Percentiles rank a stretch among this genome's conserved stretches.
phyloP scores from a whole-genome alignment of 2,888 invertebrate species.

The Dolichomitus sp. region DNA sequence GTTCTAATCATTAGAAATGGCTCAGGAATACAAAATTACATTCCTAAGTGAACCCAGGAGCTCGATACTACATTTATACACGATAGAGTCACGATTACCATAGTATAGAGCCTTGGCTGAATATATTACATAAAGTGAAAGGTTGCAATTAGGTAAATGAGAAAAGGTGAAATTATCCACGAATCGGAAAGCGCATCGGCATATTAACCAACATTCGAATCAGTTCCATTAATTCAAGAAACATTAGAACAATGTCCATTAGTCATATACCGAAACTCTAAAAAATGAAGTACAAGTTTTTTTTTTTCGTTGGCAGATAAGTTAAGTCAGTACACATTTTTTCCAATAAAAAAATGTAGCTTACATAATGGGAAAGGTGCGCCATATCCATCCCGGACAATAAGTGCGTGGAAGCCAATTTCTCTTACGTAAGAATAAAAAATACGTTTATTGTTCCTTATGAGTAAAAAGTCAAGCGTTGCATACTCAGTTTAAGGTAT shows the following conservation, averaged over 20 bases:
- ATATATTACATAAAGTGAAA: constrained; percentile 79
- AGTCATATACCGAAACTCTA: not conserved
- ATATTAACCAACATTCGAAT: constrained; percentile 41
- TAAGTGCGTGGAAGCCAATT: constrained; percentile 67
- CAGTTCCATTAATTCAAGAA: constrained; percentile 22
- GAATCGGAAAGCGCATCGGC: constrained; percentile 63
- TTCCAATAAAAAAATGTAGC: not conserved
- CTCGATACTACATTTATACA: not conserved
- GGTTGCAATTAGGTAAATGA: constrained; percentile 75
- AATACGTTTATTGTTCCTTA: constrained; percentile 79
- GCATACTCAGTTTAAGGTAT: constrained; percentile 38
- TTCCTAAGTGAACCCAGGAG: not conserved
- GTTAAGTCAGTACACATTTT: not conserved
- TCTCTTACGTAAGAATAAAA: constrained; percentile 76
- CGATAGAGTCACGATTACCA: constrained; percentile 13
- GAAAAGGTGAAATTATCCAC: constrained; percentile 75
- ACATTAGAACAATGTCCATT: not conserved
- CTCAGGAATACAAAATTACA: constrained; percentile 5
- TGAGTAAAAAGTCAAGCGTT: constrained; percentile 69
- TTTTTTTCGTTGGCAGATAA: not conserved
- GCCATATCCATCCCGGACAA: constrained; percentile 66
- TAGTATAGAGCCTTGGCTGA: constrained; percentile 36
- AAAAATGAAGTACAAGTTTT: not conserved
- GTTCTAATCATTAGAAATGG: constrained; percentile 11
- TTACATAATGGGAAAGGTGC: constrained; percentile 76